A percentile compares a stretch with the other conserved stretches of the same genome.
These are phyloP conservation scores for Lagodon rhomboides DNA, from an alignment of 2,797 vertebrate genomes.

Conservation along the genomic window DNA sequence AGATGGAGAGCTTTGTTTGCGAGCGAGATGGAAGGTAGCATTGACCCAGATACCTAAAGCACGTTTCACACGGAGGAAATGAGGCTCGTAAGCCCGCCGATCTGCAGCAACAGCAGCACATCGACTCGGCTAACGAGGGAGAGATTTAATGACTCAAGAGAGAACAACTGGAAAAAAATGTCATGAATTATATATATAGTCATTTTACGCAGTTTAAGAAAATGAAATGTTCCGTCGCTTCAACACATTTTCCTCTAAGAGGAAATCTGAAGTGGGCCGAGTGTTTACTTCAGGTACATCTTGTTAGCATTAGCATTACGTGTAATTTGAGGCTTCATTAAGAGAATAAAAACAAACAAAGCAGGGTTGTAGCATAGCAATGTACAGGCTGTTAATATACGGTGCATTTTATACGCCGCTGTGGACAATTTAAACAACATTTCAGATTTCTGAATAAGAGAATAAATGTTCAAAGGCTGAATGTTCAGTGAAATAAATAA, in stretches of 20 bases:
- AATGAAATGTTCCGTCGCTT: not conserved
- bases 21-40: conserved; percentile 41
- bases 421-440: no score
- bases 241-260: conserved; percentile 8
- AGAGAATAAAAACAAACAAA: not conserved
- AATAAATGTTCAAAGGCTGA: no score
- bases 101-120: conserved; percentile 25
- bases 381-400: no score
- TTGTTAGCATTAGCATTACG: no score
- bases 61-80: conserved; percentile 49
- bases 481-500: no score
- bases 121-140: conserved; percentile 29
- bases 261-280: no score
- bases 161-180: conserved; percentile 5
- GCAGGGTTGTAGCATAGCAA: no score
- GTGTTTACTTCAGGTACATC: no score
- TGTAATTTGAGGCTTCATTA: no score
- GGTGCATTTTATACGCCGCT: no score
- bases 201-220: conserved; percentile 6
- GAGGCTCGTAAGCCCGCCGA: conserved; percentile 39
- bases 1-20: conserved; percentile 48
- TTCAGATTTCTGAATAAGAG: no score
- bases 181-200: conserved; percentile 14
- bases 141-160: conserved; percentile 40
- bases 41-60: conserved; percentile 66